A percentile compares a stretch with the other conserved stretches of the same genome.
Conservation (phyloP, 2,113 vertebrate species). For the Balaenoptera acutorostrata region DNA sequence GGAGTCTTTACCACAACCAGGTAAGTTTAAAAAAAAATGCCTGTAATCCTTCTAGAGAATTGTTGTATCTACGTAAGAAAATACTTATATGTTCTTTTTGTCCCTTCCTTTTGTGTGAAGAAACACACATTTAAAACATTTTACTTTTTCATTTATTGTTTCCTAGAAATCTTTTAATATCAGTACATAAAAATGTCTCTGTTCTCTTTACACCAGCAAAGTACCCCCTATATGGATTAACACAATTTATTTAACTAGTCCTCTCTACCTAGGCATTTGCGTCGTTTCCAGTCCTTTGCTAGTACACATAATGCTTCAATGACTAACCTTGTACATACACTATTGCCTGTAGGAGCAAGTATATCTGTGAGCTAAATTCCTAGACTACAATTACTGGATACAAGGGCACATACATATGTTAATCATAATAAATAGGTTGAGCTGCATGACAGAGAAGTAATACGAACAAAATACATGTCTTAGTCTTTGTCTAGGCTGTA, state of each 20-base stretch:
- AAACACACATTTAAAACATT: neutral
- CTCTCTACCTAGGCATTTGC: neutral
- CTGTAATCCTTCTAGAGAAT: neutral
- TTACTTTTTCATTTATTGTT: neutral
- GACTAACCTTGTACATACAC: neutral
- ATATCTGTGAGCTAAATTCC: neutral
- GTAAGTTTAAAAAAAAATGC: slow-evolving; percentile 74
- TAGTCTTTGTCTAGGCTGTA: neutral
- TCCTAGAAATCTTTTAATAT: neutral
- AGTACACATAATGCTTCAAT: neutral
- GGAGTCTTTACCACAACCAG: slow-evolving; percentile 97
- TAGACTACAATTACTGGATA: neutral
- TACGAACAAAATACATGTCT: neutral
- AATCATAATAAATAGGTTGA: neutral
- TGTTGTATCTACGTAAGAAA: neutral
- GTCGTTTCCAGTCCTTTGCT: neutral
- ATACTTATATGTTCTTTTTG: neutral
- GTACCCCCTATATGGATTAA: neutral
- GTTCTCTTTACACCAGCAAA: neutral
- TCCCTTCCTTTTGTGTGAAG: neutral
- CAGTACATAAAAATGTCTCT: neutral
- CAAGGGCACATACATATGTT: neutral
- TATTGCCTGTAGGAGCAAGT: neutral
- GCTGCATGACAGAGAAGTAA: fast-evolving
- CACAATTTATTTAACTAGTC: neutral